These are phyloP conservation scores for Clarias laeviceps DNA, from an alignment of 2,797 vertebrate species.

Conservation along the genomic window DNA sequence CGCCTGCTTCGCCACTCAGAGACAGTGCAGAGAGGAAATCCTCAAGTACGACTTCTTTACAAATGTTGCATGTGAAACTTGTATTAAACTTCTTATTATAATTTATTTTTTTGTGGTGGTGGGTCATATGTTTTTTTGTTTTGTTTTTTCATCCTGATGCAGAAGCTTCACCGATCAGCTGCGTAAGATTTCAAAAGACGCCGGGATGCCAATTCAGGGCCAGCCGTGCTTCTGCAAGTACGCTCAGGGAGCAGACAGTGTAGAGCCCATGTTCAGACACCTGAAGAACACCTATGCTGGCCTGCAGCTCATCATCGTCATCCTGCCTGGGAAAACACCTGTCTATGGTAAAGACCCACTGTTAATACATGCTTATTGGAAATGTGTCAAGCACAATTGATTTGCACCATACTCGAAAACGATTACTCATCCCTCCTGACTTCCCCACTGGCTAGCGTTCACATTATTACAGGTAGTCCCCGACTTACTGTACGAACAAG, in stretches of 20 bases:
- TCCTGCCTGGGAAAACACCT: slow-evolving; percentile 92
- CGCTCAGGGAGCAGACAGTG: slow-evolving; percentile 94
- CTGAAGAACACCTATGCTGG: slow-evolving; percentile 94
- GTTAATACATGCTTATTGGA: neutral
- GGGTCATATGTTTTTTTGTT: neutral
- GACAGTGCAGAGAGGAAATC: slow-evolving; percentile 96
- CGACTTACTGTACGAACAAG: no score
- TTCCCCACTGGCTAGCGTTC: no score
- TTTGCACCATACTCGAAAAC: no score
- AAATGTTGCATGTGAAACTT: neutral
- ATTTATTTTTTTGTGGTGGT: neutral
- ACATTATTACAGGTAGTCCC: no score
- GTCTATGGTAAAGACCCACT: slow-evolving; percentile 82
- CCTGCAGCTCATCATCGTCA: slow-evolving; percentile 95
- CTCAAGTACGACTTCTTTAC: slow-evolving; percentile 82
- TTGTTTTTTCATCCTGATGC: neutral
- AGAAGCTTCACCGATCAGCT: slow-evolving; percentile 87
- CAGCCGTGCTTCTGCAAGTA: slow-evolving; percentile 99
- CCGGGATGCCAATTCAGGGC: slow-evolving; percentile 96
- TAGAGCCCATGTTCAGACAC: slow-evolving; percentile 98
- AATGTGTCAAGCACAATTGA: no score
- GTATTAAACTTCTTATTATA: no score
- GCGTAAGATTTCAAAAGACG: slow-evolving; percentile 96
- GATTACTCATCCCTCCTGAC: no score
- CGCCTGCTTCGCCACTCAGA: slow-evolving; percentile 96